phyloP scores from a whole-genome alignment of 2,797 vertebrate species.

The Etheostoma nigrum region DNA sequence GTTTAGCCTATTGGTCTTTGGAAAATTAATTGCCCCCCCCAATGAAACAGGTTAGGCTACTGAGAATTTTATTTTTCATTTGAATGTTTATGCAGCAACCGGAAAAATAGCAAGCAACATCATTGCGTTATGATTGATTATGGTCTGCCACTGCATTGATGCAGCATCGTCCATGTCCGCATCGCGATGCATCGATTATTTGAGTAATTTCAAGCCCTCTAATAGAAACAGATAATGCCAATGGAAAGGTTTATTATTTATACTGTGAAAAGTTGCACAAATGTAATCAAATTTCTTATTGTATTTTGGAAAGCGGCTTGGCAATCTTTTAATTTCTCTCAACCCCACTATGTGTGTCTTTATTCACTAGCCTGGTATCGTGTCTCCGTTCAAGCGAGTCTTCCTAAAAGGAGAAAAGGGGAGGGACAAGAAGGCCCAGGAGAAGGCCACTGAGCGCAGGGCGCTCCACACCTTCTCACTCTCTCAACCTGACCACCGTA shows the following conservation, averaged over 20 bases:
- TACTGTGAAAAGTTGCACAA: not conserved
- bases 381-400: slow-evolving; percentile 98
- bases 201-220: no score
- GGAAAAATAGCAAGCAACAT: no score
- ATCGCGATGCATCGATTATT: no score
- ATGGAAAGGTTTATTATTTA: not conserved
- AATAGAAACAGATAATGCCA: not conserved
- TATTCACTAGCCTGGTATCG: slow-evolving; percentile 91
- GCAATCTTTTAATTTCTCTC: not conserved
- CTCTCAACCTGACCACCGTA: slow-evolving; percentile 91
- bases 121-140: no score
- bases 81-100: no score
- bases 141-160: no score
- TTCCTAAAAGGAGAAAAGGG: slow-evolving; percentile 98
- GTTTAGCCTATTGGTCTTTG: no score
- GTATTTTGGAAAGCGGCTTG: not conserved
- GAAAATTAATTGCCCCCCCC: no score
- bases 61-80: no score
- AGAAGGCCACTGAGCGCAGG: slow-evolving; percentile 94
- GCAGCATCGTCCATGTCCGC: no score
- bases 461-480: slow-evolving; percentile 94
- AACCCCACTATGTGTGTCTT: slow-evolving; percentile 44
- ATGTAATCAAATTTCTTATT: not conserved
- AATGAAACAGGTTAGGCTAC: no score
- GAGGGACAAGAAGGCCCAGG: slow-evolving; percentile 96